phyloP scores from a whole-genome alignment of 2,888 invertebrate species.

The Alentia gelatinosa region DNA sequence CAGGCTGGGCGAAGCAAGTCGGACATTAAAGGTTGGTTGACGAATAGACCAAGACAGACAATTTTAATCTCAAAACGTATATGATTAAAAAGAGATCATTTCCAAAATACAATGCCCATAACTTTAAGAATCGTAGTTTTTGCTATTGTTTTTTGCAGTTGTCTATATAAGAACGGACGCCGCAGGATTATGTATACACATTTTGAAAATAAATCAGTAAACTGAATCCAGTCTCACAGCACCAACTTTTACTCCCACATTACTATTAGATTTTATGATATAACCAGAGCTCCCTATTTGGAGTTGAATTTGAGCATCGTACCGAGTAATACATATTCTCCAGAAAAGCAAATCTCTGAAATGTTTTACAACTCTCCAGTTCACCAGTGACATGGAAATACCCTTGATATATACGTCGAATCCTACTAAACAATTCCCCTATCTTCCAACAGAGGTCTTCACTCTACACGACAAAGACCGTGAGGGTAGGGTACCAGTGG shows the following conservation, averaged over 20 bases:
- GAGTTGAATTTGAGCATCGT: too few relatives aligned
- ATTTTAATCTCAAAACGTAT: neutral
- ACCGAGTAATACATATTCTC: neutral
- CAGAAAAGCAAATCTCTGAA: neutral
- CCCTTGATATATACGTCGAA: neutral
- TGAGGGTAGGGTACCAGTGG: neutral
- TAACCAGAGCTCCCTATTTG: too few relatives aligned
- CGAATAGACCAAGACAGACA: neutral
- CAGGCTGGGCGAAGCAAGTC: neutral
- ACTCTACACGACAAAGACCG: slow-evolving; percentile 32
- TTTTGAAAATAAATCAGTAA: neutral
- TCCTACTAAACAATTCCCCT: neutral
- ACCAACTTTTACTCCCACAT: too few relatives aligned
- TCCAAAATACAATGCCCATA: neutral
- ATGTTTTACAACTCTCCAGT: neutral
- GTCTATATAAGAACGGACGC: neutral
- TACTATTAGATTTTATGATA: too few relatives aligned
- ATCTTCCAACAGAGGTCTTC: slow-evolving; percentile 16
- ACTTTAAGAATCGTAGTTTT: too few relatives aligned
- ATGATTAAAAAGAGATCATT: neutral
- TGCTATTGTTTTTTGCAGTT: neutral
- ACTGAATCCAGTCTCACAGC: too few relatives aligned
- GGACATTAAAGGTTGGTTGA: neutral
- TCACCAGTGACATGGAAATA: neutral
- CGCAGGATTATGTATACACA: neutral